Evolutionary conservation across 2,888 invertebrate genomes (phyloP).

Genomic region (Xestobium rufovillosum): DNA sequence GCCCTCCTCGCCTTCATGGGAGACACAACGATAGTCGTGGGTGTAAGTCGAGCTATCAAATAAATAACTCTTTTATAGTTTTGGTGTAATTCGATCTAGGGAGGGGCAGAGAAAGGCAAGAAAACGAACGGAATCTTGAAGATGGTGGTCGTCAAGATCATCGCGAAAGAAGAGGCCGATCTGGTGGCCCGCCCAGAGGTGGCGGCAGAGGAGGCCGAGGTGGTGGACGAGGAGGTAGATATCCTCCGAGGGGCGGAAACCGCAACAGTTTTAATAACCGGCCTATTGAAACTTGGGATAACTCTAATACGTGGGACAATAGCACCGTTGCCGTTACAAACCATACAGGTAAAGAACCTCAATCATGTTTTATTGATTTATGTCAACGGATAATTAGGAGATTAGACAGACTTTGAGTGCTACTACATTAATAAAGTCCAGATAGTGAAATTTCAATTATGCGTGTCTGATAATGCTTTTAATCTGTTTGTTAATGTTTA

Average conservation of each 20-base stretch:
- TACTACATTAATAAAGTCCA: no score
- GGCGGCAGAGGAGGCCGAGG: slow-evolving; percentile 49
- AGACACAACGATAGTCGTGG: slow-evolving; percentile 42
- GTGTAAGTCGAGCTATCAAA: slow-evolving; percentile 14
- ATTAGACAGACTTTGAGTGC: no score
- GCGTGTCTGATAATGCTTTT: no score
- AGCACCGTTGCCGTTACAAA: slow-evolving; percentile 27
- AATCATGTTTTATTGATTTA: slow-evolving; percentile 3
- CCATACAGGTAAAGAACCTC: slow-evolving; percentile 34
- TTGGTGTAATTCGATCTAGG: not conserved
- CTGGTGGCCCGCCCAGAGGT: slow-evolving; percentile 40
- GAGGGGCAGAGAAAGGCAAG: slow-evolving; percentile 24
- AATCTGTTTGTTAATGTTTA: no score
- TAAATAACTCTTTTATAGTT: not conserved
- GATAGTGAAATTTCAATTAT: no score
- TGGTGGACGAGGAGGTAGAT: slow-evolving; percentile 37
- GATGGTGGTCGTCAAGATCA: slow-evolving; percentile 32
- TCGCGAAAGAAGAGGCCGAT: slow-evolving; percentile 49
- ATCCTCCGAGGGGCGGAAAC: slow-evolving; percentile 38
- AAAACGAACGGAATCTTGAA: slow-evolving; percentile 39
- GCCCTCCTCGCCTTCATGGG: slow-evolving; percentile 49
- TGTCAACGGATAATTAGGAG: no score
- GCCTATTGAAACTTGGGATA: slow-evolving; percentile 53
- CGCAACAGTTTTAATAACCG: slow-evolving; percentile 31
- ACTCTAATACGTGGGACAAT: slow-evolving; percentile 42